Evolutionary conservation across 2,888 invertebrate species (phyloP), one percentile per base, ranked within the genome.

Genomic region (Meteorus cinctellus): DNA sequence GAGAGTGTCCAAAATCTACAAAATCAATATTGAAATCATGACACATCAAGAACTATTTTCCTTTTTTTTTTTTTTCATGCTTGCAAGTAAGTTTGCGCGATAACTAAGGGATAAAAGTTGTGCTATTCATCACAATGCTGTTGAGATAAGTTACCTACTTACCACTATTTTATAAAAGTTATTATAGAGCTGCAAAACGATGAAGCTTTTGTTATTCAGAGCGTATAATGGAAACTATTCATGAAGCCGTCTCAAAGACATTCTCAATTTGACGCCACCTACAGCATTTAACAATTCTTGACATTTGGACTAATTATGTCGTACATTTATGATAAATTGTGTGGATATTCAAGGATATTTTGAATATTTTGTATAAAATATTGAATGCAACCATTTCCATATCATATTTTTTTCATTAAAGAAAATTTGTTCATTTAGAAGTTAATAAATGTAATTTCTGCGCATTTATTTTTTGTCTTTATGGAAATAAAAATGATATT

Each of bases 61-160:
- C 4, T 48, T 70, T 45, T 36, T 70, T 69, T 12, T 36, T 16
- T 60, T 65, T 55, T 62, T n/a, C 65, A 48, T 24, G 45, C 68
- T n/a, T 36, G n/a, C 41, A 24, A 51, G 55, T 48, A 71, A 74
- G 78, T 76, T 62, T 76, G 51, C 51, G 73, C 75, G 78, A 77
- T 78, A 77, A 77, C 73, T 62, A 72, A 66, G 60, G 78, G 66
- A 78, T 77, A 78, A 77, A 80, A 80, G 74, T 80, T 80, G 41
- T 59, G 75, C 78, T 75, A 79, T 79, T 79, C 73, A 79, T 79
- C 79, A 79, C 72, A 36, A n/a, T 59, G 51, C 60, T 70, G 62
- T 67, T 14, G 63, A 78, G 79, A 79, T 79, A 79, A 78, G 77
- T 78, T 76, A 59, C 73, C 76, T 66, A 72, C 76, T 77, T 74